Evolutionary conservation across 1,140 invertebrate genomes (phyloP).

Genomic region (Drosophila orena): DNA sequence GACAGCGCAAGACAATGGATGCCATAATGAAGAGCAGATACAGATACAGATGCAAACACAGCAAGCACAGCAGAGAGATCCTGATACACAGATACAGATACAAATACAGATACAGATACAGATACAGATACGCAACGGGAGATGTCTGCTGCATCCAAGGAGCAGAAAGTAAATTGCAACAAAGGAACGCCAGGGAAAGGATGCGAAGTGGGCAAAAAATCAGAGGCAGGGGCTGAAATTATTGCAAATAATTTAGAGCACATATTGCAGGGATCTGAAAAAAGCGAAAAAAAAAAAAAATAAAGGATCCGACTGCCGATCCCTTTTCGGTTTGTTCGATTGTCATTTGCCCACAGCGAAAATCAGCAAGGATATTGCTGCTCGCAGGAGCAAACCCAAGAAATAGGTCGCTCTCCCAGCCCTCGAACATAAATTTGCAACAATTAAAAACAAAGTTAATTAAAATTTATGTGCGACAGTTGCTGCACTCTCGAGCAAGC

Average conservation of each 20-base stretch:
- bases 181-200: constrained; percentile 63
- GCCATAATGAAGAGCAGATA: constrained; percentile 72
- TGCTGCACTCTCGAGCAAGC: constrained; percentile 47
- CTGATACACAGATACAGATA: constrained; percentile 20
- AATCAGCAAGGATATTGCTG: constrained; percentile 3
- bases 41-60: constrained; percentile 2
- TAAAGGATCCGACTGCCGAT: constrained; percentile 54
- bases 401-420: constrained; percentile 10
- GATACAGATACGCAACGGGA: constrained; percentile 35
- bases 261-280: constrained; percentile 62
- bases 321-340: constrained; percentile 68
- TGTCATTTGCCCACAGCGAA: constrained; percentile 49
- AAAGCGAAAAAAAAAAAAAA: not conserved
- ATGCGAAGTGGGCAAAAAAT: constrained; percentile 29
- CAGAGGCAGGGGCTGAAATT: constrained; percentile 55
- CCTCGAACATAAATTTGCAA: constrained; percentile 76
- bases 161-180: constrained; percentile 74
- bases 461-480: constrained; percentile 84
- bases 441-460: constrained; percentile 84
- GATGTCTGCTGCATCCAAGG: constrained; percentile 56
- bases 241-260: constrained; percentile 84
- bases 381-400: not conserved
- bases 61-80: not conserved
- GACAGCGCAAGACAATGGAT: constrained; percentile 68
- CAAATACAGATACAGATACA: constrained; percentile 31